Base-by-base conservation (phyloP, 2,888 invertebrate species). In the Polydrusus cervinus region DNA sequence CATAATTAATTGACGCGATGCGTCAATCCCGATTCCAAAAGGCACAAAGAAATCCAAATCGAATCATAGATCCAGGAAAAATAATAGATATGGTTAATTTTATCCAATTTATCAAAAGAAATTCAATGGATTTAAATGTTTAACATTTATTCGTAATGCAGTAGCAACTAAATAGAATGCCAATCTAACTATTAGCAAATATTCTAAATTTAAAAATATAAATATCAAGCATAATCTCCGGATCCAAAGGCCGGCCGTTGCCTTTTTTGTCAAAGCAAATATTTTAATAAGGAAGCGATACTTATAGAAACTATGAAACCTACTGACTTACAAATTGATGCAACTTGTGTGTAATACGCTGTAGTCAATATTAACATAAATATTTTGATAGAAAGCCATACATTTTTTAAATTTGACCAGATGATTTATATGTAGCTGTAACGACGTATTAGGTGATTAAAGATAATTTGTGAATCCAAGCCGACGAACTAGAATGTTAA, bases 291-390 rank as follows among this genome's bases (percentile, higher is more conserved):
- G 47, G 10, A 47, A 49, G 3, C 47, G 49, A 47, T 30, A 47
- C 49, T 38, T 53, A 18, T 30, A 55, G 18, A 38, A 60, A 60
- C 57, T 38, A 10, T 10, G 3, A 18, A 38, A 38, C 38, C 38
- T 60, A 34, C 38, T 60, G 11, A 60, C 57, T 60, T 60, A 60
- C 16, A 34, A 16, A 60, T 38, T 60, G 57, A 60, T 60, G 38
- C 57, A 60, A 60, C 57, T 60, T 11, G 11, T 34, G 11, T 60
- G 57, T 38, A 57, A 25, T 60, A 38, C 8, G 11, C 16, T 34
- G 45, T 81, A 80, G 65, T 79, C 76, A 18, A 78, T 70, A 64
- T 76, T 53, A 51, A 53, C 62, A 53, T 66, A 67, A 67, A 67
- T 67, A 67, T 67, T 67, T 67, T 14, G 67, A 38, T 67, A 67